Percentiles rank a stretch among this genome's conserved stretches.
phyloP scores from a whole-genome alignment of 2,888 invertebrate genomes.

The Metalampra italica region DNA sequence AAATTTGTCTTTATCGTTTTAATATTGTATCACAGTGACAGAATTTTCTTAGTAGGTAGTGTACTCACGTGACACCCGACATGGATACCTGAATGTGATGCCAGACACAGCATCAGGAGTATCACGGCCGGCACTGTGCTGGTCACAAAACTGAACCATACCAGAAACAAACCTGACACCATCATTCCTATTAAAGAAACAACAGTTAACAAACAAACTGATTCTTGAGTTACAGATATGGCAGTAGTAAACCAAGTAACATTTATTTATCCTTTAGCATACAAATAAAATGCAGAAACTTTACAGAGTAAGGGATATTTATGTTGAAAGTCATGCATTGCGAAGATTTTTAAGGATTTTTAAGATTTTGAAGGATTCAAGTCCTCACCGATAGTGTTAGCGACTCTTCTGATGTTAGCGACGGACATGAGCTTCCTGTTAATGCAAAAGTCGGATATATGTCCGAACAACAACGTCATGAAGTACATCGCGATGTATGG shows the following conservation, averaged over 20 bases:
- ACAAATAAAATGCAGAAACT: too few relatives aligned
- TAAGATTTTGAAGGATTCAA: too few relatives aligned
- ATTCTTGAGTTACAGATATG: too few relatives aligned
- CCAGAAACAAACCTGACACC: slow-evolving; percentile 46
- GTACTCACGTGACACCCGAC: slow-evolving; percentile 81
- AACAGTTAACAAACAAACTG: too few relatives aligned
- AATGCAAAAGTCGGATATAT: slow-evolving; percentile 34
- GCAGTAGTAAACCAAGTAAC: too few relatives aligned
- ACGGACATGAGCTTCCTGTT: slow-evolving; percentile 43
- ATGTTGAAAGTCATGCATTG: too few relatives aligned
- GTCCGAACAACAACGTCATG: slow-evolving; percentile 51
- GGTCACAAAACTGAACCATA: slow-evolving; percentile 66
- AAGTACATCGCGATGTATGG: slow-evolving; percentile 72
- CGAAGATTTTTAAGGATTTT: too few relatives aligned
- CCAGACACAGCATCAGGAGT: slow-evolving; percentile 77
- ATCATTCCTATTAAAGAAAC: slow-evolving; percentile 37
- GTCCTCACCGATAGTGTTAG: slow-evolving; percentile 43
- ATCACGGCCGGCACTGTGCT: slow-evolving; percentile 61
- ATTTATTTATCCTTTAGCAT: too few relatives aligned
- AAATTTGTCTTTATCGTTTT: too few relatives aligned
- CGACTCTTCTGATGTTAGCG: slow-evolving; percentile 43
- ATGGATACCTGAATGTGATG: slow-evolving; percentile 79
- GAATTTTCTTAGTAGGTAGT: too few relatives aligned
- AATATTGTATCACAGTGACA: too few relatives aligned
- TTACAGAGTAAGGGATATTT: too few relatives aligned